Base-by-base conservation (phyloP, 2,113 vertebrate genomes). In the Speoplatyrhinus poulsoni region DNA sequence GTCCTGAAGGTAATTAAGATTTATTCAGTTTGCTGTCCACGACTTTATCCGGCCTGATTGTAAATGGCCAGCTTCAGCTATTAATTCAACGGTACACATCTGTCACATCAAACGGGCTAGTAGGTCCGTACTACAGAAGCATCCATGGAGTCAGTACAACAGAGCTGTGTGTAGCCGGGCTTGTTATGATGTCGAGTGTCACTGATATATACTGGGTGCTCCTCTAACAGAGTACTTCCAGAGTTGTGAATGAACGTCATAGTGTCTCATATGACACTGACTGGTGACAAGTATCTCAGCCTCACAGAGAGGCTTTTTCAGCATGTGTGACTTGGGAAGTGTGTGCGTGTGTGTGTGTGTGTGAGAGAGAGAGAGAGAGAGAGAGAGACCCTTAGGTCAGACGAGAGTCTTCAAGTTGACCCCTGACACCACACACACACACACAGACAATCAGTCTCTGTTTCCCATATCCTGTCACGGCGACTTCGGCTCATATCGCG, bases 341-440 rank as follows among this genome's bases (percentile, higher is more conserved):
- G 26, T 41, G 46, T 60, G 67, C 60, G 67, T 69, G 67, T 60
- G 70, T 66, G 50, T 76, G 66, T 50, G 65, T 32, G 63, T 74
- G 68, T 63, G 62, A 50, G 48, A 50, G 48, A 19, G 46, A 2
- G n/a, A 9, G 41, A 12, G 61, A 13, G 76, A 69, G 65, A 62
- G 70, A 46, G 15, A 12, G 46, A 10, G 62, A 53, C 64, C n/a
- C 57, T 52, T 33, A 7, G 56, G 10, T 70, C 73, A 88, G 73
- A 92, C 89, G 85, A 70, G 69, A 64, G 50, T 72, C 91, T 89
- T 89, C 72, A 53, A 60, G 65, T 32, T 80, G 88, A 90, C 81
- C 89, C 82, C 65, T 88, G 82, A 83, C 83, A 64, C 36, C n/a
- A 11, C 41, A 12, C 67, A 16, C 62, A 67, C 59, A 65, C 55